Evolutionary conservation across 2,113 vertebrate species (phyloP).

Genomic region (Ameiurus melas): DNA sequence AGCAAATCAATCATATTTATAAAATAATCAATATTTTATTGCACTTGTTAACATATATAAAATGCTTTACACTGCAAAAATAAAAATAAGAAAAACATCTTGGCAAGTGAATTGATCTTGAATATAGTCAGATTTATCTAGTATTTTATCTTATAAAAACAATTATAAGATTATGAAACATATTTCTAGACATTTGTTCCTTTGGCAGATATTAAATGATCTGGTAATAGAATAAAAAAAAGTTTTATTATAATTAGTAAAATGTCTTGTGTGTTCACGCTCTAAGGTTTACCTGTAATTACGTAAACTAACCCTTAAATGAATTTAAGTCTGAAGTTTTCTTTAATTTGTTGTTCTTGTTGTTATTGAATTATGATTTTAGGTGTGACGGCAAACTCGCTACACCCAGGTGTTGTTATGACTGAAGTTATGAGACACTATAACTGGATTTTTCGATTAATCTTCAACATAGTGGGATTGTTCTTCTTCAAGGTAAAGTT

Average conservation of each 20-base stretch:
- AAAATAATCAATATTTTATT: background rate
- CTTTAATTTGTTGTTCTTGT: background rate
- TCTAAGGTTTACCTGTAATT: background rate
- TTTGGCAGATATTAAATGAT: background rate
- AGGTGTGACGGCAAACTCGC: slow-evolving; percentile 80
- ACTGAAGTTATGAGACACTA: slow-evolving; percentile 78
- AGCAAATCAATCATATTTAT: background rate
- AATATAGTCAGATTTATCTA: background rate
- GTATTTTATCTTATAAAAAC: background rate
- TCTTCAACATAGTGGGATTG: slow-evolving; percentile 70
- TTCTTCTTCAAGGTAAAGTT: slow-evolving; percentile 81
- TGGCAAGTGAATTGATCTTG: background rate
- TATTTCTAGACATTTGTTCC: background rate
- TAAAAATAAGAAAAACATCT: background rate
- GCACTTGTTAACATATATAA: too few relatives aligned
- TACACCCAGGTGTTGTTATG: slow-evolving; percentile 79
- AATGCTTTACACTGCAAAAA: background rate
- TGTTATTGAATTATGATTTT: background rate
- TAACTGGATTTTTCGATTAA: background rate
- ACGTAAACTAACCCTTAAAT: background rate
- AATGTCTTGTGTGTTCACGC: background rate
- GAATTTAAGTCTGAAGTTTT: background rate
- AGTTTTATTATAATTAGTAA: background rate
- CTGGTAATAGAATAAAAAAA: background rate
- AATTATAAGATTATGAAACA: background rate